A percentile compares a stretch with the other conserved stretches of the same genome.
phyloP scores from a whole-genome alignment of 2,888 invertebrate species.

The Limnephilus rhombicus region DNA sequence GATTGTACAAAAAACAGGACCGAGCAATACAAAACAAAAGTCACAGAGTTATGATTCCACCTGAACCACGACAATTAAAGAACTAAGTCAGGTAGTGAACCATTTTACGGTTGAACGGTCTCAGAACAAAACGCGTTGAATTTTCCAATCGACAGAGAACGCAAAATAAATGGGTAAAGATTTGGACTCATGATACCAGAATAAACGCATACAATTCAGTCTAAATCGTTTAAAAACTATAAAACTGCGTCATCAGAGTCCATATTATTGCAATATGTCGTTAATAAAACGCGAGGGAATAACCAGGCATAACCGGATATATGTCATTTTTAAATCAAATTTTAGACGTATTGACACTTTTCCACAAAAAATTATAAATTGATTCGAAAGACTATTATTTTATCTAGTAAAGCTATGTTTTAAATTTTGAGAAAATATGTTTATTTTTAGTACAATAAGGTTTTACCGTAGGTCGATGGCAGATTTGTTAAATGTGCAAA shows the following conservation, averaged over 20 bases:
- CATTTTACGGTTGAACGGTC: background rate
- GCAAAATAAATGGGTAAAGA: background rate
- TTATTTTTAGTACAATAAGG: no score
- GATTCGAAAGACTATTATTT: no score
- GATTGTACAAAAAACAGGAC: background rate
- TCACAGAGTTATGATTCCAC: background rate
- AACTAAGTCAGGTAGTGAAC: background rate
- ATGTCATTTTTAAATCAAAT: no score
- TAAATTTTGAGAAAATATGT: no score
- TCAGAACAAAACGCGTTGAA: background rate
- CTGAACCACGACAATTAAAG: background rate
- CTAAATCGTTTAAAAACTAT: no score
- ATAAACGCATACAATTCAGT: background rate
- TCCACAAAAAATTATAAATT: no score
- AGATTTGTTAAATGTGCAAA: no score
- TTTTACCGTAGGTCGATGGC: no score
- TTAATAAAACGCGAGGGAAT: background rate
- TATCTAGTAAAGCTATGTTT: no score
- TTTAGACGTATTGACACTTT: no score
- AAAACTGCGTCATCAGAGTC: background rate
- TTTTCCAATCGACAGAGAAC: background rate
- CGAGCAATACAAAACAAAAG: background rate
- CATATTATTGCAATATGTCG: background rate
- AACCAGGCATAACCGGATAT: no score
- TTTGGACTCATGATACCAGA: background rate